These are phyloP conservation scores for Hoplodrina blanda DNA, from an alignment of 2,888 invertebrate species.

Conservation along the genomic window DNA sequence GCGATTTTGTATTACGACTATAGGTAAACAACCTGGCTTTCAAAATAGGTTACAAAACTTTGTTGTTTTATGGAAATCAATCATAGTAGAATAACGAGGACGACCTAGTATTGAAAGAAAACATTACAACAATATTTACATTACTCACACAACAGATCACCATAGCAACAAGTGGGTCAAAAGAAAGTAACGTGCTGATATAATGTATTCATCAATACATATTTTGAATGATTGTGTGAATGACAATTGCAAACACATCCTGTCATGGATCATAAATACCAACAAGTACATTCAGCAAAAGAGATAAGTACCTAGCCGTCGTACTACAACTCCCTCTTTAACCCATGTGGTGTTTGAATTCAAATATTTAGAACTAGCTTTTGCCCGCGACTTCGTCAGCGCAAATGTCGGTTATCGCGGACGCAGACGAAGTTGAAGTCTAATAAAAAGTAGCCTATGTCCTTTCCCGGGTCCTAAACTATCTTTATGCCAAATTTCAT, in stretches of 20 bases:
- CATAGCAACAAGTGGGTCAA: conserved; percentile 60
- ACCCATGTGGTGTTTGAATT: background rate
- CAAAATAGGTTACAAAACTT: conserved; percentile 25
- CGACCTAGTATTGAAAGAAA: conserved; percentile 37
- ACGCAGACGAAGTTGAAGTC: no score
- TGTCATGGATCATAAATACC: conserved; percentile 36
- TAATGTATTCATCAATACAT: conserved; percentile 55
- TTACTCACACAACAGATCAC: conserved; percentile 28
- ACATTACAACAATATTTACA: conserved; percentile 42
- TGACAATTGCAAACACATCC: conserved; percentile 62
- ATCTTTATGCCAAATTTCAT: no score
- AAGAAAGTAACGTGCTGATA: conserved; percentile 68
- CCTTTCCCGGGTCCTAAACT: no score
- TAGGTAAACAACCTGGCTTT: conserved; percentile 9
- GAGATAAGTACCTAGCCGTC: background rate
- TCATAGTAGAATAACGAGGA: conserved; percentile 33
- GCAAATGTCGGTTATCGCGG: no score
- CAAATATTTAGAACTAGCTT: background rate
- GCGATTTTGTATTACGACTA: conserved; percentile 19
- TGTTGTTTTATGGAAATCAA: conserved; percentile 29
- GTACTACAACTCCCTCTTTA: background rate
- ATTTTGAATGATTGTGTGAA: conserved; percentile 55
- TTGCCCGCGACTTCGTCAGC: no score
- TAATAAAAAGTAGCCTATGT: no score
- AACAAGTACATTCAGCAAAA: conserved; percentile 19